A percentile compares a stretch with the other conserved stretches of the same genome.
These are phyloP conservation scores for Xyrauchen texanus DNA, from an alignment of 2,113 vertebrate species.

Conservation along the genomic window DNA sequence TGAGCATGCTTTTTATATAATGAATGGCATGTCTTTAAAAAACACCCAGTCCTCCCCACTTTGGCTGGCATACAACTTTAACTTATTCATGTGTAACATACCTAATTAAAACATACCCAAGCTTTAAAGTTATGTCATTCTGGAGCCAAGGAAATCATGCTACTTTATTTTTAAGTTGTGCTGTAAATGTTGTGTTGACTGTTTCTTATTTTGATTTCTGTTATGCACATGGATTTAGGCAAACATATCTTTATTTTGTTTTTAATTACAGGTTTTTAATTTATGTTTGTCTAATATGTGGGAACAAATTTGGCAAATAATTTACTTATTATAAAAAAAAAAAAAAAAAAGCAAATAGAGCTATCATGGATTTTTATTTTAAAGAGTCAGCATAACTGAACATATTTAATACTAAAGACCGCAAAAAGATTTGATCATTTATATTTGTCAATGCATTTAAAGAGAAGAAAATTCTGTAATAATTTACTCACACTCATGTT, in stretches of 20 bases:
- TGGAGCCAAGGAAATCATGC: not conserved
- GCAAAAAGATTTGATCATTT: too few relatives aligned
- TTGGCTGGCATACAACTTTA: constrained; percentile 1
- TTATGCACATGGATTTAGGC: not conserved
- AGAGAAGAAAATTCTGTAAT: too few relatives aligned
- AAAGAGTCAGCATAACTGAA: too few relatives aligned
- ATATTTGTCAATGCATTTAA: too few relatives aligned
- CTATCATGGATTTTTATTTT: not conserved
- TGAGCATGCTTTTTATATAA: constrained; percentile 41
- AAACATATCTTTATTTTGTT: too few relatives aligned
- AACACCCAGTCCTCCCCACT: not conserved
- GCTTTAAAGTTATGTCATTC: not conserved
- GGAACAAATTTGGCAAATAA: too few relatives aligned
- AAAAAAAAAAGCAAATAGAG: not conserved
- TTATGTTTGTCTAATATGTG: too few relatives aligned
- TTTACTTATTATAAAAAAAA: not conserved
- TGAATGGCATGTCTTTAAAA: too few relatives aligned
- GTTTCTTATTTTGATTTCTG: not conserved
- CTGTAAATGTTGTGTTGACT: constrained; percentile 1
- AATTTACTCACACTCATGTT: too few relatives aligned
- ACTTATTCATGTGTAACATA: not conserved
- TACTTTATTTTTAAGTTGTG: not conserved
- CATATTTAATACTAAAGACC: too few relatives aligned
- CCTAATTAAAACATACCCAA: not conserved
- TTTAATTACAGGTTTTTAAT: too few relatives aligned